A percentile compares a stretch with the other conserved stretches of the same genome.
These are phyloP conservation scores for Temnothorax longispinosus DNA, from an alignment of 1,140 invertebrate genomes.

Conservation along the genomic window DNA sequence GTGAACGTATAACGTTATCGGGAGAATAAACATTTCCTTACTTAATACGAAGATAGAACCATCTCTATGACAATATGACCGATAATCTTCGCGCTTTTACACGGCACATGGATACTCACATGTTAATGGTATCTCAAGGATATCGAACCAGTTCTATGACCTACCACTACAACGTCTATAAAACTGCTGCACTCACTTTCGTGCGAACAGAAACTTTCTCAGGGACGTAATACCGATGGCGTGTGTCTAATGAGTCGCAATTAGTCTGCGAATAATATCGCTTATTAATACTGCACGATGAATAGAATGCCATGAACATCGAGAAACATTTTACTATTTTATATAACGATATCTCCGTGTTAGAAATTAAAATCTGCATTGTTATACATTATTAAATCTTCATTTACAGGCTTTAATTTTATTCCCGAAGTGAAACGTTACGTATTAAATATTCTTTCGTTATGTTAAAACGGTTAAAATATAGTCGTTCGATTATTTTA, in stretches of 20 bases:
- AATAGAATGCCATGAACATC: neutral
- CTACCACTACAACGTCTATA: slow-evolving; percentile 51
- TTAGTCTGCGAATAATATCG: slow-evolving; percentile 63
- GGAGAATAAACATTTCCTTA: slow-evolving; percentile 20
- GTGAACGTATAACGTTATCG: neutral
- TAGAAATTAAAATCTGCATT: slow-evolving; percentile 37
- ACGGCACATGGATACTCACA: neutral
- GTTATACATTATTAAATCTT: slow-evolving; percentile 49
- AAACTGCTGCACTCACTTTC: slow-evolving; percentile 62
- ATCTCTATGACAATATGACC: slow-evolving; percentile 24
- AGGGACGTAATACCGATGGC: slow-evolving; percentile 61
- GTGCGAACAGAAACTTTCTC: slow-evolving; percentile 70
- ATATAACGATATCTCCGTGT: neutral
- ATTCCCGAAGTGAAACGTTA: slow-evolving; percentile 16
- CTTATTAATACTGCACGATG: slow-evolving; percentile 2
- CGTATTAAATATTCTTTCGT: slow-evolving; percentile 12
- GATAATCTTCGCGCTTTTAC: slow-evolving; percentile 7
- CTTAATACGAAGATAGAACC: neutral
- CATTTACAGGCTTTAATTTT: slow-evolving; percentile 35
- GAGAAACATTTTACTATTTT: neutral
- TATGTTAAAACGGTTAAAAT: slow-evolving; percentile 28
- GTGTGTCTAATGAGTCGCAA: slow-evolving; percentile 43
- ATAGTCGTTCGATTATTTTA: slow-evolving; percentile 26
- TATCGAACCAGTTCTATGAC: slow-evolving; percentile 48
- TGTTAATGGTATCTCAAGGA: slow-evolving; percentile 51